Evolutionary conservation across 92 coral and sea anemone species (phyloP).

Genomic region (Palythoa grandis): DNA sequence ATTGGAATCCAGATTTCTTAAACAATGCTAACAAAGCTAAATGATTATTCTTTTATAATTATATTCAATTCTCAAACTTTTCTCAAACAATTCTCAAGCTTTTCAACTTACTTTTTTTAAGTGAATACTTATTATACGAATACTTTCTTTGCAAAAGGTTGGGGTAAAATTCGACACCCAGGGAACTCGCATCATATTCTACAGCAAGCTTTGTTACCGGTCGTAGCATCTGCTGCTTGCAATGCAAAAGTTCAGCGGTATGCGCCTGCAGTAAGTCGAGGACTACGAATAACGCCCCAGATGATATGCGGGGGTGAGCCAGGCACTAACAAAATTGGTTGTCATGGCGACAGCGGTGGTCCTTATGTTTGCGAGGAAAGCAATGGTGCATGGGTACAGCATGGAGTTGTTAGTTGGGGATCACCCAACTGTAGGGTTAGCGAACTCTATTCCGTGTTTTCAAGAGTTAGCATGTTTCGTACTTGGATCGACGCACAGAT

Average conservation of each 20-base stretch:
- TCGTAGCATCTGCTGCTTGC: not conserved
- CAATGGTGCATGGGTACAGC: conserved; percentile 35
- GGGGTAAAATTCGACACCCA: conserved; percentile 22
- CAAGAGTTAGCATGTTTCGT: conserved; percentile 34
- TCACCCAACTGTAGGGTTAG: conserved; percentile 18
- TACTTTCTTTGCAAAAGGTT: conserved; percentile 1
- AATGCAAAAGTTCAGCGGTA: conserved; percentile 29
- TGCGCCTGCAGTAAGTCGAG: conserved; percentile 12
- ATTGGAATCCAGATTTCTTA: too few relatives aligned
- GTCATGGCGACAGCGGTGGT: conserved; percentile 42
- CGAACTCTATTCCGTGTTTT: conserved; percentile 32
- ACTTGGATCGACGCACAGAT: conserved; percentile 14
- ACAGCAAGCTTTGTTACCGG: conserved; percentile 34
- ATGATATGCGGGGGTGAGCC: conserved; percentile 34
- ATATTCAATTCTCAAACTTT: too few relatives aligned
- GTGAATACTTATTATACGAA: not conserved
- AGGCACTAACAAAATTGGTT: conserved; percentile 21
- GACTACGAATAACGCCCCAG: conserved; percentile 26
- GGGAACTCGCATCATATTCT: conserved; percentile 29
- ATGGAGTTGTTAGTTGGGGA: conserved; percentile 39
- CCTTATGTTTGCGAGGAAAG: conserved; percentile 25
- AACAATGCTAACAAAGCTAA: too few relatives aligned
- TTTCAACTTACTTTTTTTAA: too few relatives aligned
- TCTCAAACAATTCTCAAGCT: too few relatives aligned
- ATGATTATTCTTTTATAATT: too few relatives aligned